These are phyloP conservation scores for Sturnus vulgaris DNA, from an alignment of 2,113 vertebrate species.

Conservation along the genomic window DNA sequence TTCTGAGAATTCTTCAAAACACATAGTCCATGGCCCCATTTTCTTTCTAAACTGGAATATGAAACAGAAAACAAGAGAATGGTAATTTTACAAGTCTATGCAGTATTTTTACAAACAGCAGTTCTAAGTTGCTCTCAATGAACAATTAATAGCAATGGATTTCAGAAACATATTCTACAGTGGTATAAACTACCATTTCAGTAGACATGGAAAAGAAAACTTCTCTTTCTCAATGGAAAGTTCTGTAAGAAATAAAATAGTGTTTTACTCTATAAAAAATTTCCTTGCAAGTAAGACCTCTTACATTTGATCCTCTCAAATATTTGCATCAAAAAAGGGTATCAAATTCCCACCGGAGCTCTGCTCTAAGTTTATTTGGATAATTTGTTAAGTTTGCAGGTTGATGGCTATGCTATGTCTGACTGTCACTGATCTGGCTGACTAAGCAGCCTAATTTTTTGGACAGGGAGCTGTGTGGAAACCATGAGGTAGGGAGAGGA, in stretches of 20 bases:
- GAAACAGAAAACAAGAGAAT: neutral
- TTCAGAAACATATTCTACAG: neutral
- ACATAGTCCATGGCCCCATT: neutral
- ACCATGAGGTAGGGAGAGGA: neutral
- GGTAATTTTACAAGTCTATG: neutral
- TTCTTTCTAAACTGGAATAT: neutral
- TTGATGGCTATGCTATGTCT: neutral
- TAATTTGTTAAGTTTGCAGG: neutral
- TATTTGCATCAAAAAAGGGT: neutral
- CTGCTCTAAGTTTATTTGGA: neutral
- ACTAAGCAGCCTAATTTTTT: neutral
- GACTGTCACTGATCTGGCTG: neutral
- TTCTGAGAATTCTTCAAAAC: neutral
- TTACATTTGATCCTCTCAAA: neutral
- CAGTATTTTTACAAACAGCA: neutral
- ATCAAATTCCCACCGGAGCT: neutral
- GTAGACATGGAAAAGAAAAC: neutral
- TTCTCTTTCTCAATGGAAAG: neutral
- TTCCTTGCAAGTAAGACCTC: neutral
- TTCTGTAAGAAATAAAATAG: neutral
- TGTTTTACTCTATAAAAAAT: neutral
- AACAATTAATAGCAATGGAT: neutral
- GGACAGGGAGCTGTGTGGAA: neutral
- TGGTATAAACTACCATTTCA: neutral
- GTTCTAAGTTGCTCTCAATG: neutral